phyloP scores from a whole-genome alignment of 1,140 invertebrate species.

The Heliconius congener region DNA sequence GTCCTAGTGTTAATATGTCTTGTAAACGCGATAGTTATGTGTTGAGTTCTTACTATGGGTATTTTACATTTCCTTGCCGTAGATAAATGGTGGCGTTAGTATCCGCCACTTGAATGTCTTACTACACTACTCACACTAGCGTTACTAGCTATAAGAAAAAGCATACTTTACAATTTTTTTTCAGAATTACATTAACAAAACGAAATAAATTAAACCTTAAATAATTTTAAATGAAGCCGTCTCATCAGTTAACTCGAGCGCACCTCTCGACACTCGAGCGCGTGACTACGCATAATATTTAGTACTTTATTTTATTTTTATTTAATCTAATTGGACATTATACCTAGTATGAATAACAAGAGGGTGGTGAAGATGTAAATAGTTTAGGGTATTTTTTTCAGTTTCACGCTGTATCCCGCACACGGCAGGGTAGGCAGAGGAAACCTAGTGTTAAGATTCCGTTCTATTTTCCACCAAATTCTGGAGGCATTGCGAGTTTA shows the following conservation, averaged over 20 bases:
- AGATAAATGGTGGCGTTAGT: too few species aligned
- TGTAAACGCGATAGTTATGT: too few species aligned
- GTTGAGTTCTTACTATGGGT: too few species aligned
- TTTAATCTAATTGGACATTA: conserved; percentile 45
- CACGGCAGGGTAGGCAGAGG: neutral
- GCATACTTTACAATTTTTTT: too few species aligned
- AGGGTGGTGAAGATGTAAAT: conserved; percentile 16
- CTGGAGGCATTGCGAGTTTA: too few species aligned
- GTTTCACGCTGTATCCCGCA: neutral
- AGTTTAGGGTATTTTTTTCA: neutral
- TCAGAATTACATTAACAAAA: neutral
- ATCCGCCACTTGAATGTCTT: too few species aligned
- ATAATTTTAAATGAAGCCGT: conserved; percentile 22
- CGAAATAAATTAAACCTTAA: neutral
- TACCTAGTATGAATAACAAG: conserved; percentile 34
- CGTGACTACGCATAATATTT: conserved; percentile 40
- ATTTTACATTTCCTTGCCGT: too few species aligned
- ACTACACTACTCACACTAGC: too few species aligned
- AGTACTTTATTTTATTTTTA: conserved; percentile 36
- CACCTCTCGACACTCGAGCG: conserved; percentile 21
- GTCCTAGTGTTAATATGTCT: too few species aligned
- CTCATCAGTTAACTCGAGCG: conserved; percentile 27
- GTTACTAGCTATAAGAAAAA: too few species aligned
- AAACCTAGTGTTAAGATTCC: neutral
- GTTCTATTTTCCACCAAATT: neutral